These are phyloP conservation scores for Poeciliopsis infans DNA, from an alignment of 2,797 vertebrate genomes.

Conservation along the genomic window DNA sequence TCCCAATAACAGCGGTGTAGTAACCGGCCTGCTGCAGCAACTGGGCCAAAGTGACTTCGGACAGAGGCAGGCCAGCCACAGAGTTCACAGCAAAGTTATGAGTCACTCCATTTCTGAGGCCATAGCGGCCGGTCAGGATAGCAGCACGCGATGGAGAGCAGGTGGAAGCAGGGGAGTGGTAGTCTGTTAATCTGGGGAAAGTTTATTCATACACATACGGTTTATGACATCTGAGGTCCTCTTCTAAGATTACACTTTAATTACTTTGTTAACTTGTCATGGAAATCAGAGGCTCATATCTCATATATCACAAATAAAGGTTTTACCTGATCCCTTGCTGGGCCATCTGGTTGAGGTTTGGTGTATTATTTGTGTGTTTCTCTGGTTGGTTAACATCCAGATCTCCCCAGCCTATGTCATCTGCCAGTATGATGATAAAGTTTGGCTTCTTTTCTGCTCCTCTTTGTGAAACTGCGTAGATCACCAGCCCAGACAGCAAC, in stretches of 20 bases:
- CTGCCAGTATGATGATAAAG: constrained; percentile 92
- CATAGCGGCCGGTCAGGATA: constrained; percentile 91
- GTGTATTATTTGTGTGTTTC: constrained; percentile 80
- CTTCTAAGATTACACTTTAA: not conserved
- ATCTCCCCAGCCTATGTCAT: constrained; percentile 97
- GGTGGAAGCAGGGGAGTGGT: constrained; percentile 93
- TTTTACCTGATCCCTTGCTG: constrained; percentile 86
- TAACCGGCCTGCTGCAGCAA: constrained; percentile 87
- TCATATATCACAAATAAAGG: not conserved
- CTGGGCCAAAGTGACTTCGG: constrained; percentile 90
- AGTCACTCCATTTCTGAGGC: constrained; percentile 91
- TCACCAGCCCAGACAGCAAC: constrained; percentile 69
- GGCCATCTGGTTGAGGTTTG: constrained; percentile 86
- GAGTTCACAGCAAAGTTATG: constrained; percentile 91
- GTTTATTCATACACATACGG: not conserved
- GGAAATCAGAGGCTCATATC: not conserved
- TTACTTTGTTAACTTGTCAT: not conserved
- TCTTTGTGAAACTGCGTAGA: constrained; percentile 45
- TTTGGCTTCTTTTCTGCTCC: constrained; percentile 76
- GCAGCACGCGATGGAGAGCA: constrained; percentile 95
- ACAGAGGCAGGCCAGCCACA: constrained; percentile 88
- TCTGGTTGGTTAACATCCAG: constrained; percentile 87
- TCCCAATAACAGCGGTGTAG: constrained; percentile 90
- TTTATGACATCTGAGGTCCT: not conserved
- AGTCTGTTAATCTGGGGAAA: constrained; percentile 88